These are phyloP conservation scores for Pollimyrus isidori DNA, from an alignment of 2,113 vertebrate species.

Conservation along the genomic window DNA sequence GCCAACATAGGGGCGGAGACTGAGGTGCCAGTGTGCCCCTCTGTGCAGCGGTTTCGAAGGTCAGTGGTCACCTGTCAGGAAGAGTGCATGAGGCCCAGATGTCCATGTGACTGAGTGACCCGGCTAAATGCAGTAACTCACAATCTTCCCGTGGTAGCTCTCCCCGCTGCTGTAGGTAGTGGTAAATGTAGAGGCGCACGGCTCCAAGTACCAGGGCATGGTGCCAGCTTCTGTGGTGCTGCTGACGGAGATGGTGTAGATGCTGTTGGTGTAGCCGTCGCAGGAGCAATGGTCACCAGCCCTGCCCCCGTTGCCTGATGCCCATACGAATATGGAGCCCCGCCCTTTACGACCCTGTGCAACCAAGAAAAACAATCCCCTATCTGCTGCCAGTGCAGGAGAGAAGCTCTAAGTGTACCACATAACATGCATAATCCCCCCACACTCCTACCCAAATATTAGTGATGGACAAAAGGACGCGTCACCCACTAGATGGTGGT, in stretches of 20 bases:
- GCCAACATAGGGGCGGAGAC: slow-evolving; percentile 90
- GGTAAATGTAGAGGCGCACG: slow-evolving; percentile 78
- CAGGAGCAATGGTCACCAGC: slow-evolving; percentile 86
- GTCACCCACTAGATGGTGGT: background rate
- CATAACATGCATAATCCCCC: background rate
- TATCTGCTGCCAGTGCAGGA: background rate
- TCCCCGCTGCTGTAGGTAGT: slow-evolving; percentile 77
- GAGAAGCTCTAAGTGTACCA: background rate
- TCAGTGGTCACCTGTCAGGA: slow-evolving; percentile 72
- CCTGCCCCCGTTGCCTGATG: slow-evolving; percentile 78
- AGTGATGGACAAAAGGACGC: background rate
- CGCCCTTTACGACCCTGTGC: slow-evolving; percentile 75
- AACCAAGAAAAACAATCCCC: background rate
- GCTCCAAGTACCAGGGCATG: slow-evolving; percentile 79
- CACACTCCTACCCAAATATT: background rate
- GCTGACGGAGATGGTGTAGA: slow-evolving; percentile 88
- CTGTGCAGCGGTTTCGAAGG: slow-evolving; percentile 75
- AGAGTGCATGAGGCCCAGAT: background rate
- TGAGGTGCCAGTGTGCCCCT: slow-evolving; percentile 74
- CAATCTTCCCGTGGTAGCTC: slow-evolving; percentile 66
- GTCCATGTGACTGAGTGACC: background rate
- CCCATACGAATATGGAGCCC: slow-evolving; percentile 89
- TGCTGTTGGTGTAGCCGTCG: slow-evolving; percentile 87
- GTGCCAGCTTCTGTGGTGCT: slow-evolving; percentile 66
- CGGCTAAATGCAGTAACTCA: slow-evolving; percentile 44